These are phyloP conservation scores for Neomonachus schauinslandi DNA, from an alignment of 2,113 vertebrate species.

Conservation along the genomic window DNA sequence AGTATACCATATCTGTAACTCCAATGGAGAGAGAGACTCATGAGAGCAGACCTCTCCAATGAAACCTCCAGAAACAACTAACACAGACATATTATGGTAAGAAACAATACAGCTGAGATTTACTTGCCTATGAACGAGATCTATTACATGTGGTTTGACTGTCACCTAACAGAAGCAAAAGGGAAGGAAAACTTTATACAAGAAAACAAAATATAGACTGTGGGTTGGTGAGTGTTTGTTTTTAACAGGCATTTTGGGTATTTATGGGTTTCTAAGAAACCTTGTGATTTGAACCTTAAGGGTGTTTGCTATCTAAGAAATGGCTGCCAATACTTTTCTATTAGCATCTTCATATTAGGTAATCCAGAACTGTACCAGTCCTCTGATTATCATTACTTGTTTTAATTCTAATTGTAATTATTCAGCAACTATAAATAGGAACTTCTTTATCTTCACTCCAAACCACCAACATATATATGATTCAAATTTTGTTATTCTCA, in stretches of 20 bases:
- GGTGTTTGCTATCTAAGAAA: neutral
- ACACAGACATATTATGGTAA: neutral
- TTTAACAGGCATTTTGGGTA: neutral
- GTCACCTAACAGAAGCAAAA: neutral
- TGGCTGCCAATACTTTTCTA: neutral
- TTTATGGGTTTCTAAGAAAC: constrained; percentile 11
- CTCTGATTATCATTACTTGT: neutral
- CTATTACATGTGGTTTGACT: neutral
- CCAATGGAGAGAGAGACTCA: neutral
- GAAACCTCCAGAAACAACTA: neutral
- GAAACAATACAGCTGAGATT: neutral
- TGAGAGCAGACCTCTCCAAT: neutral
- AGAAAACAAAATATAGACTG: neutral
- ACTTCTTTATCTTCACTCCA: neutral
- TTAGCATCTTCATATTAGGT: neutral
- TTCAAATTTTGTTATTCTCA: neutral
- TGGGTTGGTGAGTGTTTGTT: neutral
- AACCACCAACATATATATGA: neutral
- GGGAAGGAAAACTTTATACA: neutral
- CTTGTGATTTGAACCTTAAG: neutral
- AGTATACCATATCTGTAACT: neutral
- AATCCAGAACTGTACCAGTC: neutral
- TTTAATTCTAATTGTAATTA: neutral
- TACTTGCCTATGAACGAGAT: neutral
- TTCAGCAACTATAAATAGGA: neutral